phyloP scores from a whole-genome alignment of 1,140 invertebrate species.

The Achroia grisella region DNA sequence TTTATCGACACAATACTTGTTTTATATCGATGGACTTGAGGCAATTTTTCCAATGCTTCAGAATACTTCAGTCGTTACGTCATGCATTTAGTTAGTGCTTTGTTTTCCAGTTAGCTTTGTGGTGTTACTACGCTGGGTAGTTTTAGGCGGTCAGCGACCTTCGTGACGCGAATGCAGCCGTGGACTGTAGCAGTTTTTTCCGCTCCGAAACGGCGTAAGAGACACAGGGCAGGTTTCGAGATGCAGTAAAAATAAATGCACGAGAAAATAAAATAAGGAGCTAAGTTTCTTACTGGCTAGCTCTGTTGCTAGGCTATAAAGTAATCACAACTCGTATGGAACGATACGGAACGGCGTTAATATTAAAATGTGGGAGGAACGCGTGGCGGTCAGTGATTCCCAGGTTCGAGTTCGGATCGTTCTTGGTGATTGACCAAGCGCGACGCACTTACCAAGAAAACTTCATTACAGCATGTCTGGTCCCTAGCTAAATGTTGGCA shows the following conservation, averaged over 20 bases:
- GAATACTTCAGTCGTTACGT: background rate
- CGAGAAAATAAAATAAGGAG: slow-evolving; percentile 20
- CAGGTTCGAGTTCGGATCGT: slow-evolving; percentile 32
- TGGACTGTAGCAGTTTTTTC: background rate
- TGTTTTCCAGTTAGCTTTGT: slow-evolving; percentile 11
- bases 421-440: slow-evolving; percentile 54
- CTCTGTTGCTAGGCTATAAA: slow-evolving; percentile 26
- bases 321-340: slow-evolving; percentile 36
- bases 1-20: too few relatives aligned
- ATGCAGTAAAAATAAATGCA: slow-evolving; percentile 43
- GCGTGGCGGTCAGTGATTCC: slow-evolving; percentile 42
- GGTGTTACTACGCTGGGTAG: slow-evolving; percentile 41
- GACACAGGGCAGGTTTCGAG: slow-evolving; percentile 30
- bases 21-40: background rate
- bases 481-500: slow-evolving; percentile 58
- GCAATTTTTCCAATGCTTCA: background rate
- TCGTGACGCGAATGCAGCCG: slow-evolving; percentile 48
- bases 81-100: slow-evolving; percentile 2
- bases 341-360: slow-evolving; percentile 27
- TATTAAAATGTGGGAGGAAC: slow-evolving; percentile 25
- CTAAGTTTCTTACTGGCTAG: slow-evolving; percentile 14
- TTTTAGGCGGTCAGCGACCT: slow-evolving; percentile 60
- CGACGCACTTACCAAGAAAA: slow-evolving; percentile 29
- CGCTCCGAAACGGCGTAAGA: slow-evolving; percentile 25
- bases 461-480: slow-evolving; percentile 28